phyloP scores from a whole-genome alignment of 2,797 vertebrate species.

The Catostomus latipinnis region DNA sequence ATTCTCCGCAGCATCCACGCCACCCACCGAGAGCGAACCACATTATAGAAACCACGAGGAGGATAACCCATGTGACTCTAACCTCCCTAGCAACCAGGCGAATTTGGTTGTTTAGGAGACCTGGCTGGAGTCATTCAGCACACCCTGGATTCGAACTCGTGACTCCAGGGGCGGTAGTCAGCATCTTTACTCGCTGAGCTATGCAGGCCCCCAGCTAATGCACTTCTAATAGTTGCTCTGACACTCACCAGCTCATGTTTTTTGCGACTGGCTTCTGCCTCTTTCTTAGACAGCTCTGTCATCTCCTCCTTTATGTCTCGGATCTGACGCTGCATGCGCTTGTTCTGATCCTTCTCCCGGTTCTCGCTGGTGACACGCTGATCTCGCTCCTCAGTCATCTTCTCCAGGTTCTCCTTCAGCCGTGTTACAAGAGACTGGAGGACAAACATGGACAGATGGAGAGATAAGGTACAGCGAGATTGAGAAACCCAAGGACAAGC shows the following conservation, averaged over 20 bases:
- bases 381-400: conserved; percentile 92
- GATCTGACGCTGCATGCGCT: conserved; percentile 92
- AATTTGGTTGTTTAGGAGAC: too few species aligned
- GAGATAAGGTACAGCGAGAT: background rate
- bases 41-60: too few species aligned
- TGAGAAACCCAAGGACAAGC: background rate
- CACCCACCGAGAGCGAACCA: too few species aligned
- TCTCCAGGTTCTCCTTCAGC: conserved; percentile 97
- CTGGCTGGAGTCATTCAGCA: too few species aligned
- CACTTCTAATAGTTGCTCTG: background rate
- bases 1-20: too few species aligned
- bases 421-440: conserved; percentile 86
- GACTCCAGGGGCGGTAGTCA: too few species aligned
- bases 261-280: conserved; percentile 94
- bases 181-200: too few species aligned
- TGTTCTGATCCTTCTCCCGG: conserved; percentile 97
- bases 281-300: conserved; percentile 93
- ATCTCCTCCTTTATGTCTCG: conserved; percentile 96
- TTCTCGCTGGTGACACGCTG: conserved; percentile 85
- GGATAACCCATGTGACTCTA: too few species aligned
- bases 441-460: background rate
- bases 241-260: conserved; percentile 92
- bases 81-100: too few species aligned
- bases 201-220: too few species aligned
- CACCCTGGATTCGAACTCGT: too few species aligned